Base-by-base conservation (phyloP, 2,888 invertebrate genomes). In the Creontiades dilutus region DNA sequence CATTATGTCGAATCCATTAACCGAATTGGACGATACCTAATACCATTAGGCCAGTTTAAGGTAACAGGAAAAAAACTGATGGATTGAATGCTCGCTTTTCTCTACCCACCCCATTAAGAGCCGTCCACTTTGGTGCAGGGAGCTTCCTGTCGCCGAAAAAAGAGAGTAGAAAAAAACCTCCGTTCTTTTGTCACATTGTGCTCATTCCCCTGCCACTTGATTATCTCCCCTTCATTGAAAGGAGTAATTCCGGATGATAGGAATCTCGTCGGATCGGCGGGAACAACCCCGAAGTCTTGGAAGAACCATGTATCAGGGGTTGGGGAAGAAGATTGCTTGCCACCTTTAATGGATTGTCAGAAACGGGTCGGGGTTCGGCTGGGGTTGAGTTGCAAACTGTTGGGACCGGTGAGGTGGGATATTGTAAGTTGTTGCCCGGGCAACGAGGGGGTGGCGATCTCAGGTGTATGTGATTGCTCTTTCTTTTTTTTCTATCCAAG, bases 1-100 rank as follows among this genome's bases (percentile, higher is more conserved):
- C 23, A 23, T 68, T 68, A 23, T 68, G 68, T 68, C 68, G 68
- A 82, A 82, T 28, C 57, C 85, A 85, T 85, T 85, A 61, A 16
- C 48, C 61, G 57, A 85, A 85, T 85, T 85, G 85, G 57, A 61
- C 61, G 61, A 28, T 61, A 85, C 46, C 61, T 61, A 85, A 85
- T 85, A 85, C 85, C 85, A 85, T 85, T 85, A 85, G 55, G 61
- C 85, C 85, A 61, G 85, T 55, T 85, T 55, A 85, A 57, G 85
- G 85, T 85, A 85, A 61, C 85, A 61, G 16, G 78, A 46, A 46
- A 85, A 85, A 85, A 85, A 61, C 55, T 85, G 85, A 85, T 85
- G 37, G 85, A 61, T 85, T 61, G 85, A 85, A 85, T 82, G 82
- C 27, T 9, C 55, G 46, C 85, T 85, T 28, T 61, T 85, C 55